Evolutionary conservation across 2,888 invertebrate genomes (phyloP).

Genomic region (Didymodactylos carnosus): DNA sequence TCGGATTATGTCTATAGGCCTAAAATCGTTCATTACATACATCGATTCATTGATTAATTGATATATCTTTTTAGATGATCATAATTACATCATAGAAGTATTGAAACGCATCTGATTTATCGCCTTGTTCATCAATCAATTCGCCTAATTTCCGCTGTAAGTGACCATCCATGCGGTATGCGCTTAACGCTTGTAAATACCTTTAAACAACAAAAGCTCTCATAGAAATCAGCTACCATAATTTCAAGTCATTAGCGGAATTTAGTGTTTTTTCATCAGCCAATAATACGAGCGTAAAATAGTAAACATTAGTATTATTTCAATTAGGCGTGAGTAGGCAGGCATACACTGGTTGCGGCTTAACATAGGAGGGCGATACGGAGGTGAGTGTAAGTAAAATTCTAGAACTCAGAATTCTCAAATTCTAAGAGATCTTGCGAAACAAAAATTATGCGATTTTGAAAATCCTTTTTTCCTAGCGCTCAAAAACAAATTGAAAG

Average conservation of each 20-base stretch:
- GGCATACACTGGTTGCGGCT: no score
- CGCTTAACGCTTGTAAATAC: slow-evolving; percentile 26
- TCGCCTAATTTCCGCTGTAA: slow-evolving; percentile 70
- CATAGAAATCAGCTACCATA: background rate
- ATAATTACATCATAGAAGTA: slow-evolving; percentile 53
- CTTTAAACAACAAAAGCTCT: slow-evolving; percentile 29
- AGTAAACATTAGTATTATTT: no score
- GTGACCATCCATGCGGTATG: slow-evolving; percentile 59
- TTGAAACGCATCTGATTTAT: slow-evolving; percentile 68
- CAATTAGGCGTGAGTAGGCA: background rate
- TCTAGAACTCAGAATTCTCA: no score
- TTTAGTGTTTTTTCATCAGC: background rate
- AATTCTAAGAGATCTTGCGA: no score
- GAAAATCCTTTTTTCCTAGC: no score
- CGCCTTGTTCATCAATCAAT: slow-evolving; percentile 68
- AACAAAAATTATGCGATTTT: no score
- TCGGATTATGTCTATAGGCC: slow-evolving; percentile 19
- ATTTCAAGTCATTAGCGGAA: background rate
- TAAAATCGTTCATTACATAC: slow-evolving; percentile 37
- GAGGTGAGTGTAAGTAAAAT: no score
- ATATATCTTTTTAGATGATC: slow-evolving; percentile 33
- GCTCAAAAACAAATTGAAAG: no score
- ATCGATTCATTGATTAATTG: slow-evolving; percentile 50
- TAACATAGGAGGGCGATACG: no score
- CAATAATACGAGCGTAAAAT: no score